Conservation (phyloP, 2,888 invertebrate genomes). For the Hipparchia sbordonii region DNA sequence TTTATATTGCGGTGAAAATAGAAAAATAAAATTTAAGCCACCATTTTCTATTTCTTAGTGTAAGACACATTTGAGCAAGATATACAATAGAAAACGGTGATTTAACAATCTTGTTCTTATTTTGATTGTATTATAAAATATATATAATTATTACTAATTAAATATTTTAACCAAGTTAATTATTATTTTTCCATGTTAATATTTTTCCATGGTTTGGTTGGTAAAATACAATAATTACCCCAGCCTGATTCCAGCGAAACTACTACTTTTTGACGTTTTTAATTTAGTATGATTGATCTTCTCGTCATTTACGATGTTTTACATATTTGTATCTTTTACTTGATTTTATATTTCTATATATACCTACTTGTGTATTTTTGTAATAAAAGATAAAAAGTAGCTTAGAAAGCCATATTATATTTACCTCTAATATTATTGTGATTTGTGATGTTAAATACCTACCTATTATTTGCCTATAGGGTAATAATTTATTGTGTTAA, state of each 20-base stretch:
- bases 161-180: no score
- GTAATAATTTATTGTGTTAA: conserved; percentile 1
- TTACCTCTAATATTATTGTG: background rate
- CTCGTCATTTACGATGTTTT: background rate
- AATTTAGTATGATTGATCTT: no score
- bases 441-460: conserved; percentile 26
- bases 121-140: no score
- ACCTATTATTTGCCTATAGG: background rate
- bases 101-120: no score
- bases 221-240: no score
- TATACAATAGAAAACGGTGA: no score
- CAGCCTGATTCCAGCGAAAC: background rate
- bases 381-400: conserved; percentile 9
- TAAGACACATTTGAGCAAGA: no score
- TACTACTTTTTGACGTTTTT: background rate
- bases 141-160: no score
- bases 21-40: no score
- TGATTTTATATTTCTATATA: background rate
- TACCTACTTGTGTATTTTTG: background rate
- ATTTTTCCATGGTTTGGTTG: background rate
- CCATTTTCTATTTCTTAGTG: no score
- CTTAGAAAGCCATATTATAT: conserved; percentile 14
- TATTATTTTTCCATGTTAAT: no score
- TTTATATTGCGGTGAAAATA: no score
- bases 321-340: background rate